A percentile compares a stretch with the other conserved stretches of the same genome.
These are phyloP conservation scores for Perccottus glenii DNA, from an alignment of 2,113 vertebrate species.

Conservation along the genomic window DNA sequence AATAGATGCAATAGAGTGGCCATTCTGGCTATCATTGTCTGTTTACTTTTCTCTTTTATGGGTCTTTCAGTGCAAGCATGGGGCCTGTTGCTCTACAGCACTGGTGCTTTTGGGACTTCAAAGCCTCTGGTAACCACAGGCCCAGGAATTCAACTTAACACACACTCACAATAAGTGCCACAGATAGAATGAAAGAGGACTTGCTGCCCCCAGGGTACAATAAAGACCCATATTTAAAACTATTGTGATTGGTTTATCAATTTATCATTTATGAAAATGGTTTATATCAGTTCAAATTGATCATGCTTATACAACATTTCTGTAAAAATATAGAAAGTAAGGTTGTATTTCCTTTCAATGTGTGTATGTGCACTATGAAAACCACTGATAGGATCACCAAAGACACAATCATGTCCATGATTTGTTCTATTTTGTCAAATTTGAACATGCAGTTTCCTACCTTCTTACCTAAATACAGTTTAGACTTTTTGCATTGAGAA, in stretches of 20 bases:
- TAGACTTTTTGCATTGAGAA: no score
- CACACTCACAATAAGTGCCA: background rate
- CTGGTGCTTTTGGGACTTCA: constrained; percentile 72
- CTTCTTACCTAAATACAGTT: no score
- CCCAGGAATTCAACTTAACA: constrained; percentile 71
- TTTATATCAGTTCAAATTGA: no score
- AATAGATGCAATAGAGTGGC: constrained; percentile 61
- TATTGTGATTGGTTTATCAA: background rate
- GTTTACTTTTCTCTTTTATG: constrained; percentile 79
- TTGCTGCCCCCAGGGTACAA: background rate
- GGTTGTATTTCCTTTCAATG: no score
- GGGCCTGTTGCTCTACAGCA: constrained; percentile 61
- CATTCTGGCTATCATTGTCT: constrained; percentile 67
- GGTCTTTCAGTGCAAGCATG: constrained; percentile 58
- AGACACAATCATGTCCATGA: no score
- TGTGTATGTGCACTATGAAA: no score
- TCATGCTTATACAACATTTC: no score
- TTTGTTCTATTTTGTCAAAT: no score
- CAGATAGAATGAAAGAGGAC: background rate
- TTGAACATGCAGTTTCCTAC: no score
- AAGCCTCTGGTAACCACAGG: constrained; percentile 79
- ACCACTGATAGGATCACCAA: no score
- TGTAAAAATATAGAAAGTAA: no score
- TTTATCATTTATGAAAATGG: background rate
- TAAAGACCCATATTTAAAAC: background rate